A percentile compares a stretch with the other conserved stretches of the same genome.
Conservation (phyloP, 2,113 vertebrate species). For the Onychorhynchus coronatus region DNA sequence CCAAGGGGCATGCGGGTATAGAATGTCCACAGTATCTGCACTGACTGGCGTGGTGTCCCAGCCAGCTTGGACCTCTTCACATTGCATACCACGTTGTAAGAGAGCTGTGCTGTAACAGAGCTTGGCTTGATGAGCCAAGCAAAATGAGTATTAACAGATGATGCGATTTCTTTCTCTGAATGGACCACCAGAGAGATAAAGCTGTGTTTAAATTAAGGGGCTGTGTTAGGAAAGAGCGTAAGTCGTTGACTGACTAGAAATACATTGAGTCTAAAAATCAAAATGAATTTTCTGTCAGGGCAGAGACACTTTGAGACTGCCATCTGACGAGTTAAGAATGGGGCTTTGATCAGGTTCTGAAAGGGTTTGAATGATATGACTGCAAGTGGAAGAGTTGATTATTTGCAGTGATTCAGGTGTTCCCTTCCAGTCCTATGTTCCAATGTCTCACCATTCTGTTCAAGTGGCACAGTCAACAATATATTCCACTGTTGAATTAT, state of each 20-base stretch:
- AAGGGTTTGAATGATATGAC: neutral
- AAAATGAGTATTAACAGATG: neutral
- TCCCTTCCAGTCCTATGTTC: neutral
- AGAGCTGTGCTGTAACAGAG: neutral
- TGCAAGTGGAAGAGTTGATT: neutral
- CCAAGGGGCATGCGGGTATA: rapidly evolving
- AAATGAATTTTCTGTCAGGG: neutral
- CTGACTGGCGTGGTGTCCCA: neutral
- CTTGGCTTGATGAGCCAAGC: neutral
- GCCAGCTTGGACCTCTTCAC: neutral
- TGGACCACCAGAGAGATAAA: neutral
- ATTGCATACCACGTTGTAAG: neutral
- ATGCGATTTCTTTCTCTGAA: neutral
- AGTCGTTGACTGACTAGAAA: neutral
- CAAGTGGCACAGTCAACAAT: neutral
- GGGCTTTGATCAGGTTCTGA: neutral
- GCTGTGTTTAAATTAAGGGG: neutral
- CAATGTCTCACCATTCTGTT: neutral
- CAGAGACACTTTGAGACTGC: neutral
- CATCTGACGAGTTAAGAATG: neutral
- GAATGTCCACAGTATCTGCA: neutral
- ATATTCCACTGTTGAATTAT: neutral
- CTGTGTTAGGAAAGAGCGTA: neutral
- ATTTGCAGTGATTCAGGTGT: neutral
- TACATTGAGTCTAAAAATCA: neutral